These are phyloP conservation scores for Mnemiopsis leidyi DNA, from an alignment of 37 sponge, comb jelly and placozoan genomes.

Conservation along the genomic window DNA sequence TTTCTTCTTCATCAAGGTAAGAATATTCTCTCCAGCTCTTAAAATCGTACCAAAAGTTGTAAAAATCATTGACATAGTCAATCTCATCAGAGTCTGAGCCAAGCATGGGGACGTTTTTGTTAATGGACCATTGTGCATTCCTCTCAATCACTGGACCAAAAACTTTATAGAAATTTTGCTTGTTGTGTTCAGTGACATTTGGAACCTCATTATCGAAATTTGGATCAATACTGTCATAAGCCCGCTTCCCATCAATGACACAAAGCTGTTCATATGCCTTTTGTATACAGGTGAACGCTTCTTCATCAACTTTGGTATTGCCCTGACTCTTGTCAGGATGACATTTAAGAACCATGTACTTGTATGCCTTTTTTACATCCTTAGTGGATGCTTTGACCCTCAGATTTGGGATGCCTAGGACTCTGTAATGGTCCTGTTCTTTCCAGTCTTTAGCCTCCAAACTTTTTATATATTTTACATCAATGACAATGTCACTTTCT, in stretches of 20 bases:
- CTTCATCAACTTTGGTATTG: slow-evolving; percentile 68
- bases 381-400: slow-evolving; percentile 76
- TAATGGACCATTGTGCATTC: slow-evolving; percentile 81
- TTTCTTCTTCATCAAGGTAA: slow-evolving; percentile 88
- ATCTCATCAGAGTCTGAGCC: slow-evolving; percentile 70
- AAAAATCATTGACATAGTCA: slow-evolving; percentile 84
- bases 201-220: slow-evolving; percentile 82
- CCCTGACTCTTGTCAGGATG: slow-evolving; percentile 91
- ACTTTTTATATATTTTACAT: slow-evolving; percentile 52
- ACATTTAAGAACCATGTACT: slow-evolving; percentile 78
- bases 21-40: slow-evolving; percentile 97
- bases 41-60: slow-evolving; percentile 92
- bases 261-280: slow-evolving; percentile 78
- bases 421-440: slow-evolving; percentile 93
- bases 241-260: slow-evolving; percentile 71
- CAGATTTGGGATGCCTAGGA: slow-evolving; percentile 80
- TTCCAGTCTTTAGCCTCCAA: slow-evolving; percentile 64
- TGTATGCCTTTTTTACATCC: slow-evolving; percentile 91
- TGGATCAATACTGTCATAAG: slow-evolving; percentile 96
- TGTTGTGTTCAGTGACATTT: slow-evolving; percentile 65
- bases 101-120: slow-evolving; percentile 82
- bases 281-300: slow-evolving; percentile 84
- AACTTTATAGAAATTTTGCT: slow-evolving; percentile 80
- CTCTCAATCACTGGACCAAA: slow-evolving; percentile 78
- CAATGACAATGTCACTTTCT: slow-evolving; percentile 47